Conservation (phyloP, 2,113 vertebrate species). For the human (Homo sapiens) region DNA sequence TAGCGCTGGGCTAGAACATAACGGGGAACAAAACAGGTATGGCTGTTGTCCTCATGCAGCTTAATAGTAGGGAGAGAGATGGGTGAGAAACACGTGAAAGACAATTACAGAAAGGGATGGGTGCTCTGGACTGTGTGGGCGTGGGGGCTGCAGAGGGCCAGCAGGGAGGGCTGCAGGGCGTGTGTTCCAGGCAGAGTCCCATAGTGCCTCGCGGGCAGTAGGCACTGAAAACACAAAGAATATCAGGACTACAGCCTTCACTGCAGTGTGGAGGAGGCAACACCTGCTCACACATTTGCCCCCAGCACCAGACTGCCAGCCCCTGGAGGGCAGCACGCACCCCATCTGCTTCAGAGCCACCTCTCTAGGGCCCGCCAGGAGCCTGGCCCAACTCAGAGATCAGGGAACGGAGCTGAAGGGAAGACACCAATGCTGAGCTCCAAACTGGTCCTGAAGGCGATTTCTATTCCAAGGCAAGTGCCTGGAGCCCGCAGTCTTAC, state of each 20-base stretch:
- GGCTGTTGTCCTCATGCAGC: background rate
- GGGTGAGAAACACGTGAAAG: background rate
- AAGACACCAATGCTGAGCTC: background rate
- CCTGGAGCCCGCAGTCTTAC: background rate
- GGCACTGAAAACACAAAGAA: background rate
- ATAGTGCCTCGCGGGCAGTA: background rate
- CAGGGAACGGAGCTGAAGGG: background rate
- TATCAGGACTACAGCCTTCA: background rate
- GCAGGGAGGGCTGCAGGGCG: no score
- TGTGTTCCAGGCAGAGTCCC: background rate
- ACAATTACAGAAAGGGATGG: background rate
- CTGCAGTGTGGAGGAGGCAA: fast-evolving
- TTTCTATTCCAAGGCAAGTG: background rate
- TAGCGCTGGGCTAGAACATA: background rate
- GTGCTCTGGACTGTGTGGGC: no score
- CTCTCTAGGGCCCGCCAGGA: background rate
- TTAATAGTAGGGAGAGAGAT: background rate
- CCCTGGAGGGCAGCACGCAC: background rate
- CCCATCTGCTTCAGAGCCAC: background rate
- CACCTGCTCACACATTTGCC: background rate
- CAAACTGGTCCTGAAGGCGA: background rate
- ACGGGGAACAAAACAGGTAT: background rate
- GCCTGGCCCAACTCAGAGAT: no score
- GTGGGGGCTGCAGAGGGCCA: fast-evolving
- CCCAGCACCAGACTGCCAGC: background rate